Conservation (phyloP, 2,888 invertebrate species). For the Stramonita haemastoma region DNA sequence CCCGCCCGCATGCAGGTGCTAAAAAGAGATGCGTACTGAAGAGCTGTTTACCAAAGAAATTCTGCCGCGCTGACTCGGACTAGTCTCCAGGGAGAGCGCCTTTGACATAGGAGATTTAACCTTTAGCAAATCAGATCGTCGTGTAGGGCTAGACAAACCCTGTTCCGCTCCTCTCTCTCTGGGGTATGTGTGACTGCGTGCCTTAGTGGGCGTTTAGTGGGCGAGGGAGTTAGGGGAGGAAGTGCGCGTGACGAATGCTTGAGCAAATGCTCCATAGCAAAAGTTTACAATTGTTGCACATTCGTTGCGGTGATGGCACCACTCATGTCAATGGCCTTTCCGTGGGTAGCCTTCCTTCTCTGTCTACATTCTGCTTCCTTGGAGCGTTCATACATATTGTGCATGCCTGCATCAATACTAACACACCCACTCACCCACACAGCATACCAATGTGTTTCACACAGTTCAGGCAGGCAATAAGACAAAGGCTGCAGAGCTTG, state of each 20-base stretch:
- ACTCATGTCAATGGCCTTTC: no score
- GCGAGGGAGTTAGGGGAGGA: not conserved
- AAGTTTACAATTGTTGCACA: no score
- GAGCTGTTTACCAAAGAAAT: slow-evolving; percentile 11
- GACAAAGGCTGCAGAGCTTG: no score
- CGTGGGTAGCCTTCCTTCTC: no score
- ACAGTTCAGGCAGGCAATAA: no score
- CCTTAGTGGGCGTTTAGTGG: not conserved
- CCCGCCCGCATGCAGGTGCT: not conserved
- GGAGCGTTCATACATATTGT: no score
- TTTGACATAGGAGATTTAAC: not conserved
- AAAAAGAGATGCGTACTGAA: not conserved
- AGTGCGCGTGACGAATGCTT: not conserved
- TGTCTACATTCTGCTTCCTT: no score
- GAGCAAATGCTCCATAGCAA: no score
- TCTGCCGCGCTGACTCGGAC: not conserved
- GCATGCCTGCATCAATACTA: no score
- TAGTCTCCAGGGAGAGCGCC: not conserved
- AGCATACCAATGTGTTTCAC: no score
- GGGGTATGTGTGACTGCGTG: not conserved
- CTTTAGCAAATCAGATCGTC: not conserved
- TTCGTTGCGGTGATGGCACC: no score
- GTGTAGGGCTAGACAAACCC: not conserved
- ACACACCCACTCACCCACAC: no score
- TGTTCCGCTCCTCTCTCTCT: not conserved